Evolutionary conservation across 2,888 invertebrate genomes (phyloP).

Genomic region (Ganaspis brasiliensis): DNA sequence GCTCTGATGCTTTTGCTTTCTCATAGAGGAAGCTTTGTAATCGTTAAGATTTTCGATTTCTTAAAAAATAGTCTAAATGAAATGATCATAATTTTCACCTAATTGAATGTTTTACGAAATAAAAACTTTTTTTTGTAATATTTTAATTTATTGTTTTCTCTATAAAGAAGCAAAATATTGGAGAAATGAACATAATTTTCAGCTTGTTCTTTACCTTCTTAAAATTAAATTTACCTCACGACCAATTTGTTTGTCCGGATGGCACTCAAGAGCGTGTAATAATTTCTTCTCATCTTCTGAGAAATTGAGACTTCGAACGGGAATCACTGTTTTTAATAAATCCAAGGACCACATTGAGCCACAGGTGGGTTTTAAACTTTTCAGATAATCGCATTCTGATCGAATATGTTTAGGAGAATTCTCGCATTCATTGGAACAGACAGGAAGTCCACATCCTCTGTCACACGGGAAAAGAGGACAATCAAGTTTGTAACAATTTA

Average conservation of each 20-base stretch:
- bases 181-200: too few relatives aligned
- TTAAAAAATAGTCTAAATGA: too few relatives aligned
- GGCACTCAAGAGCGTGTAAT: slow-evolving; percentile 82
- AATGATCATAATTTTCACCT: too few relatives aligned
- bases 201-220: too few relatives aligned
- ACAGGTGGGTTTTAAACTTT: slow-evolving; percentile 82
- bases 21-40: too few relatives aligned
- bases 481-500: slow-evolving; percentile 83
- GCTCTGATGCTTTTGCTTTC: too few relatives aligned
- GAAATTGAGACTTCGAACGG: slow-evolving; percentile 80
- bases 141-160: too few relatives aligned
- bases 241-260: slow-evolving; percentile 82
- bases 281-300: slow-evolving; percentile 81
- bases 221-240: slow-evolving; percentile 82
- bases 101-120: too few relatives aligned
- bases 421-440: slow-evolving; percentile 87
- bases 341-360: slow-evolving; percentile 75
- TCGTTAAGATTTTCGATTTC: too few relatives aligned
- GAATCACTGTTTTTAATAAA: slow-evolving; percentile 78
- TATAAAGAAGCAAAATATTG: too few relatives aligned
- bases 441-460: slow-evolving; percentile 85
- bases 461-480: slow-evolving; percentile 82
- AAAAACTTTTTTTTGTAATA: too few relatives aligned
- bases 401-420: slow-evolving; percentile 82
- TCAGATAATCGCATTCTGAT: slow-evolving; percentile 85